A percentile compares a stretch with the other conserved stretches of the same genome.
Evolutionary conservation across 2,797 vertebrate species (phyloP).

Genomic region (Gouania willdenowi): DNA sequence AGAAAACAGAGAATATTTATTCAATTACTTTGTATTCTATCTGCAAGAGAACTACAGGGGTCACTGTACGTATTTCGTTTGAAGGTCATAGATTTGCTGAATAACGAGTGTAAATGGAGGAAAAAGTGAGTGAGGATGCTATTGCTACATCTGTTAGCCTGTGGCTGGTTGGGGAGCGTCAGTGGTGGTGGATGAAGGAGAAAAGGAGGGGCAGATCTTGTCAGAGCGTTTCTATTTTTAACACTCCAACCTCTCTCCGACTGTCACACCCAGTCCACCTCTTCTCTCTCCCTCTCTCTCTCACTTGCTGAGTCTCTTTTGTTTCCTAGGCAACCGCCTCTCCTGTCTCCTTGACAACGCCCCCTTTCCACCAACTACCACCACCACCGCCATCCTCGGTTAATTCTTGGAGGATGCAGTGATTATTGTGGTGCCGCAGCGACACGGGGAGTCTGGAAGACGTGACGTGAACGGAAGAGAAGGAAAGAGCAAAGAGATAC

Average conservation of each 20-base stretch:
- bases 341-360: constrained; percentile 75
- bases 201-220: constrained; percentile 43
- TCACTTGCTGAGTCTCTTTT: constrained; percentile 62
- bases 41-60: constrained; percentile 2
- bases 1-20: too few relatives aligned
- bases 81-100: constrained; percentile 53
- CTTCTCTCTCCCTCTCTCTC: constrained; percentile 46
- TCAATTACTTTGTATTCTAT: too few relatives aligned
- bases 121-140: constrained; percentile 26
- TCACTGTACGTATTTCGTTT: constrained; percentile 11
- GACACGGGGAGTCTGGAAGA: constrained; percentile 43
- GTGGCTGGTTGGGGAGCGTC: not conserved
- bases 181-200: not conserved
- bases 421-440: constrained; percentile 58
- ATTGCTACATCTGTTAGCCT: constrained; percentile 49
- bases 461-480: constrained; percentile 32
- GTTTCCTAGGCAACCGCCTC: constrained; percentile 83
- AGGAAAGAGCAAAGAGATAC: constrained; percentile 29
- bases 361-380: constrained; percentile 39
- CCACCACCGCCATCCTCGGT: not conserved
- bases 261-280: constrained; percentile 69
- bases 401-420: constrained; percentile 45
- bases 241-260: constrained; percentile 55
- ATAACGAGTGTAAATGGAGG: constrained; percentile 34
- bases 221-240: constrained; percentile 71